Evolutionary conservation across 2,888 invertebrate genomes (phyloP), one percentile per base, ranked within the genome.

Genomic region (Drosophila helvetica): DNA sequence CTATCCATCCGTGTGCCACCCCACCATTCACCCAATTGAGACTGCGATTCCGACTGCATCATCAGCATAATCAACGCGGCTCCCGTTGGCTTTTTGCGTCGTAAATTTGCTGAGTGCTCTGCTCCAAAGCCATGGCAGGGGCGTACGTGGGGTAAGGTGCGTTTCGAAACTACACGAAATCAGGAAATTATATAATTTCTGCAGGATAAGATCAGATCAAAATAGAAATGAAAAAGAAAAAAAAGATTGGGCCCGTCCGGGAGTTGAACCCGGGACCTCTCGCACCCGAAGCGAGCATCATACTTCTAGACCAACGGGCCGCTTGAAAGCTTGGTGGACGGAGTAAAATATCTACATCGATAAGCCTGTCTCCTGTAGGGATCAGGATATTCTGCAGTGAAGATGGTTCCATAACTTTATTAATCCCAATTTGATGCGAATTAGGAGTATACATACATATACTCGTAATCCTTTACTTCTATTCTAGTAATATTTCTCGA

Each of bases 231-330:
- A 27, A n/a, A 12, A 18, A 25, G 38, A 9, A 3, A 3, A 42
- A 54, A 50, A 48, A 53, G 38, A n/a, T 22, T 17, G 73, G 73
- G 68, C 68, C 70, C 68, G 68, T 68, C 68, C 68, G 68, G 68
- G 68, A 68, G 53, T 70, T 54, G 68, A 70, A 90, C 90, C 90
- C 90, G 90, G 90, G 90, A 90, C 90, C 90, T 90, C 90, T 90
- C 90, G 90, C 90, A 90, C 90, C 90, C 90, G 90, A 90, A 90
- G 90, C 90, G 90, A 90, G 90, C 90, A 90, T 90, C 90, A 90
- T 90, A 90, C 90, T 90, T 82, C 90, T 90, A 90, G 90, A 90
- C 90, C 90, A 90, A 90, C 90, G 90, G 90, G 90, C 90, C 90
- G 25, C 75, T 74, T 76, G 79, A 57, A 79, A 52, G 33, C 22